These are phyloP conservation scores for Urocyon cinereoargenteus DNA, from an alignment of 2,797 vertebrate genomes.

Conservation along the genomic window DNA sequence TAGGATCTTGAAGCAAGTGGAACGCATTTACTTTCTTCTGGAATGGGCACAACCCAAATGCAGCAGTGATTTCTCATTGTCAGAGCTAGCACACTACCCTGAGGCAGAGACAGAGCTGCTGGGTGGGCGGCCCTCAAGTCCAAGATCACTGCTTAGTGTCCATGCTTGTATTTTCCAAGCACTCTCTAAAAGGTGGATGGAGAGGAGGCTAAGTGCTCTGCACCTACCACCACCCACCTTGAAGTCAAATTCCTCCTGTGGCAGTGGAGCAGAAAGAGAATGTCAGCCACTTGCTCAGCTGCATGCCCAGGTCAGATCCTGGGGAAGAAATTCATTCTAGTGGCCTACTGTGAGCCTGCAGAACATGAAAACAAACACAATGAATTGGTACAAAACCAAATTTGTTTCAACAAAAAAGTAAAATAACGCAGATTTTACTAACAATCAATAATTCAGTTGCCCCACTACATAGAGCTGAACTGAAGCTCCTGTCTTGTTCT, in stretches of 20 bases:
- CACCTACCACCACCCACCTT: too few relatives aligned
- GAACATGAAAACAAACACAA: not conserved
- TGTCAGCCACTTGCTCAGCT: rapidly evolving
- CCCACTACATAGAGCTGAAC: not conserved
- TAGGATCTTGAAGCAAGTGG: not conserved
- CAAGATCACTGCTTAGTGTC: not conserved
- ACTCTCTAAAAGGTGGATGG: not conserved
- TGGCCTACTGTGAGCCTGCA: not conserved
- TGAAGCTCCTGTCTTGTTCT: not conserved
- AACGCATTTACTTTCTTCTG: not conserved
- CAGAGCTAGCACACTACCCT: rapidly evolving
- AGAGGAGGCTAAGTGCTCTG: not conserved
- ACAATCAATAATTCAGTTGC: not conserved
- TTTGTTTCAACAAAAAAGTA: not conserved
- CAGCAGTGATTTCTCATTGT: not conserved
- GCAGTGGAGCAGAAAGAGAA: not conserved
- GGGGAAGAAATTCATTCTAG: not conserved
- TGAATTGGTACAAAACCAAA: too few relatives aligned
- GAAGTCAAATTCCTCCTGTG: not conserved
- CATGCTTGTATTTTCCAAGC: not conserved
- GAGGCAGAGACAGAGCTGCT: not conserved
- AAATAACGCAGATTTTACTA: not conserved
- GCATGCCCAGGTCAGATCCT: rapidly evolving
- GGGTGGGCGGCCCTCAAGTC: rapidly evolving
- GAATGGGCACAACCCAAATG: not conserved